Evolutionary conservation across 30 jellyfish, hydroid and myxozoan genomes (phyloP).

Genomic region (Rhopilema esculentum): DNA sequence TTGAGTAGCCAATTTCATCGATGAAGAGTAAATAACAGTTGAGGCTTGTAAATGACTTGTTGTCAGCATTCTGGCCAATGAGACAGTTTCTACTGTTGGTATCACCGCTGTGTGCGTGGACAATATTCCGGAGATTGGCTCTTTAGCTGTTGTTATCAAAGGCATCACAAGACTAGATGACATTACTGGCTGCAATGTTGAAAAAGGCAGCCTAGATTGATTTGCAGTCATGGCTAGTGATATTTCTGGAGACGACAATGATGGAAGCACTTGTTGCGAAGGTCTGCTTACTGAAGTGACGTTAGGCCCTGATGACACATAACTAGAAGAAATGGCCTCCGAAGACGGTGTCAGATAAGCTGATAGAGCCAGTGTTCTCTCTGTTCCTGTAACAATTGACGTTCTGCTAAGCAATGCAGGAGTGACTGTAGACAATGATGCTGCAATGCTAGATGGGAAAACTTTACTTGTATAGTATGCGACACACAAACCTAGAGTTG

Average conservation of each 20-base stretch:
- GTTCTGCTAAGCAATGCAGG: neutral
- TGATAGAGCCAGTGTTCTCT: neutral
- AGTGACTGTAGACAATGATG: neutral
- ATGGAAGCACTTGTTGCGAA: neutral
- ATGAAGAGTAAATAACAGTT: no score
- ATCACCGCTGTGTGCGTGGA: no score
- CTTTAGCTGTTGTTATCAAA: neutral
- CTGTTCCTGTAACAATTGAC: neutral
- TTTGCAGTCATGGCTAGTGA: neutral
- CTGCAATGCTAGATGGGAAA: neutral
- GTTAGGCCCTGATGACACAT: neutral
- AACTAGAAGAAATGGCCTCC: neutral
- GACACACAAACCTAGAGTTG: constrained; percentile 41
- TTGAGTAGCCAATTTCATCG: no score
- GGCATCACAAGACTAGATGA: neutral
- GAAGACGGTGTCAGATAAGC: neutral
- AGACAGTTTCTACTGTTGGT: no score
- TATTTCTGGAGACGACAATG: neutral
- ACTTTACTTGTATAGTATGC: constrained; percentile 19
- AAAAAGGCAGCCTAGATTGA: neutral
- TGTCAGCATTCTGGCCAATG: no score
- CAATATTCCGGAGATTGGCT: no score
- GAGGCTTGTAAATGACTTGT: no score
- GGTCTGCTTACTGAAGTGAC: neutral
- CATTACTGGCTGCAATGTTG: neutral